A percentile compares a stretch with the other conserved stretches of the same genome.
phyloP scores from a whole-genome alignment of 2,888 invertebrate species.

The Platycheirus albimanus region DNA sequence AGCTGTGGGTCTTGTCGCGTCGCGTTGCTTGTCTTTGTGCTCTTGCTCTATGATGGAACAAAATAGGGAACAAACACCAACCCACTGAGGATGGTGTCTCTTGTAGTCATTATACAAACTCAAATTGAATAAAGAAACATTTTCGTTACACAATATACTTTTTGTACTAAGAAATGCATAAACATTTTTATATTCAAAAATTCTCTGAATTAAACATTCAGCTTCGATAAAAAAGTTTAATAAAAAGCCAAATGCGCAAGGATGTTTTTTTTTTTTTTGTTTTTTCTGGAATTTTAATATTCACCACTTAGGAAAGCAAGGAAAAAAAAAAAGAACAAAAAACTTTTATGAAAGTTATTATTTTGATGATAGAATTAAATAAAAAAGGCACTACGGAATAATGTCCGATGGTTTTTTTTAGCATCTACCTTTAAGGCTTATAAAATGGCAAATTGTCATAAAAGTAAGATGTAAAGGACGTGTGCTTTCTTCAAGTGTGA shows the following conservation, averaged over 20 bases:
- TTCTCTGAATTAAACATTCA: conserved; percentile 2
- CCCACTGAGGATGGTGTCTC: no score
- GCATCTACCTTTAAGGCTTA: not conserved
- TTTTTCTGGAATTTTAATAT: not conserved
- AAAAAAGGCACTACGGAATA: not conserved
- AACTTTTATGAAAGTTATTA: not conserved
- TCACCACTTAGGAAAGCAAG: not conserved
- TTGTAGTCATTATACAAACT: conserved; percentile 26
- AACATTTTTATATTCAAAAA: conserved; percentile 2
- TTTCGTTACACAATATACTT: conserved; percentile 10
- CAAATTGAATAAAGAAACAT: conserved; percentile 58
- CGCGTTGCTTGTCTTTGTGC: no score
- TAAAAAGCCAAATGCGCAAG: not conserved
- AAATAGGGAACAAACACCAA: no score
- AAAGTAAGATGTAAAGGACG: not conserved
- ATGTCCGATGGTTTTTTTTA: not conserved
- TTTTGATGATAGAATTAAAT: not conserved
- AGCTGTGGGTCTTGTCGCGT: not conserved
- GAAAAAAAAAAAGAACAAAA: no score
- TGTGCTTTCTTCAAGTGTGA: no score
- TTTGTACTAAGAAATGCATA: conserved; percentile 11
- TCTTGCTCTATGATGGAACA: no score
- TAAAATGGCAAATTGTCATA: not conserved
- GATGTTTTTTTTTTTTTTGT: not conserved
- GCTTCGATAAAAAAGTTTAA: conserved; percentile 14